phyloP scores from a whole-genome alignment of 1,140 invertebrate species.

The Megalopta genalis region DNA sequence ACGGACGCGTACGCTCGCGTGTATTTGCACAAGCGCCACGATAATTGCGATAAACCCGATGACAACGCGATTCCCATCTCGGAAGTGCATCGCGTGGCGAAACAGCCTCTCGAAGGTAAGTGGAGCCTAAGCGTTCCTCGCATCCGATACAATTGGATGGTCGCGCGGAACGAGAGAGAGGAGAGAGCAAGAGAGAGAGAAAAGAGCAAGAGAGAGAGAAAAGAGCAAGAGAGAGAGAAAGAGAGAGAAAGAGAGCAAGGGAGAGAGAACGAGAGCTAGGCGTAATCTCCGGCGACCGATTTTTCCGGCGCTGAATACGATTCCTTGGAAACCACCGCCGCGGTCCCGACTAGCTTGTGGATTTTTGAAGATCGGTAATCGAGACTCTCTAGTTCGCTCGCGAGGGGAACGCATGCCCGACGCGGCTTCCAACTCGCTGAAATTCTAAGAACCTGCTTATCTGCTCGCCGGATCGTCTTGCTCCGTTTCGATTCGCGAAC shows the following conservation, averaged over 20 bases:
- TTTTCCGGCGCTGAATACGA: slow-evolving; percentile 34
- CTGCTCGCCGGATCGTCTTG: slow-evolving; percentile 34
- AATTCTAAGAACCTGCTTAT: slow-evolving; percentile 49
- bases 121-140: not conserved
- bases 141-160: slow-evolving; percentile 30
- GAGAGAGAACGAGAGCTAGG: not conserved
- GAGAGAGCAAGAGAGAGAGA: no score
- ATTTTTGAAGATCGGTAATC: slow-evolving; percentile 62
- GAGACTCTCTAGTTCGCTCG: slow-evolving; percentile 19
- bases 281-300: slow-evolving; percentile 47
- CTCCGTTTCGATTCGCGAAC: slow-evolving; percentile 26
- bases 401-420: slow-evolving; percentile 39
- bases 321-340: slow-evolving; percentile 37
- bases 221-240: no score
- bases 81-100: slow-evolving; percentile 27
- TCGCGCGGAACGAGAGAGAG: not conserved
- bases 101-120: not conserved
- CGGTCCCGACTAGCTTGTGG: slow-evolving; percentile 1
- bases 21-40: slow-evolving; percentile 45
- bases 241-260: no score
- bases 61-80: slow-evolving; percentile 66
- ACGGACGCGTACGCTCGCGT: slow-evolving; percentile 38
- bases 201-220: no score
- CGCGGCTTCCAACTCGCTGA: slow-evolving; percentile 10
- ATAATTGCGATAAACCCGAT: slow-evolving; percentile 65